Percentiles rank a stretch among this genome's conserved stretches.
Conservation (phyloP, 2,797 vertebrate genomes). For the Cyclopterus lumpus region DNA sequence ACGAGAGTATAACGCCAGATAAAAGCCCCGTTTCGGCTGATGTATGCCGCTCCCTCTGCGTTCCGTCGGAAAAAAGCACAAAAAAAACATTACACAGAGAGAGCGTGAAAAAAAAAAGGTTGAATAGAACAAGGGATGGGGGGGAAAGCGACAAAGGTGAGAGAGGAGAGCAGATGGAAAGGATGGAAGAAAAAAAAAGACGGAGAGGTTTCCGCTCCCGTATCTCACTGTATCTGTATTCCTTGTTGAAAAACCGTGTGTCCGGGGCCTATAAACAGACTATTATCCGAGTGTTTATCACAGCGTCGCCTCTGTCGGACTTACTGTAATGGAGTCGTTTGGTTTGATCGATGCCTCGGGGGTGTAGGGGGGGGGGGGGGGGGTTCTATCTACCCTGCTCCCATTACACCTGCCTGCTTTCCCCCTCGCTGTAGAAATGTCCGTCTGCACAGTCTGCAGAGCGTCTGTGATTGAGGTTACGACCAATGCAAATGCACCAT, state of each 20-base stretch:
- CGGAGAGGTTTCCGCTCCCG: conserved; percentile 57
- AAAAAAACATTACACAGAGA: conserved; percentile 66
- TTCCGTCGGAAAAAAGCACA: conserved; percentile 45
- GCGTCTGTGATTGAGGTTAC: conserved; percentile 77
- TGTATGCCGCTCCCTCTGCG: conserved; percentile 65
- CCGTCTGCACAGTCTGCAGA: conserved; percentile 66
- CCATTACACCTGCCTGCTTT: conserved; percentile 75
- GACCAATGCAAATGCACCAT: conserved; percentile 82
- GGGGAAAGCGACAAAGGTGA: conserved; percentile 59
- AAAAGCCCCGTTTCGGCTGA: conserved; percentile 70
- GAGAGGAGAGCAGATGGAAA: conserved; percentile 54
- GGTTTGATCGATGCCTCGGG: conserved; percentile 82
- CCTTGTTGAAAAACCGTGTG: conserved; percentile 78
- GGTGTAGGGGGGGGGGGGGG: conserved; percentile 64
- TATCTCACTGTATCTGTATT: conserved; percentile 78
- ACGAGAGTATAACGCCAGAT: conserved; percentile 67
- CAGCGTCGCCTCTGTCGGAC: conserved; percentile 79
- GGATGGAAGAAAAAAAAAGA: conserved; percentile 67
- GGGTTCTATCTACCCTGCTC: conserved; percentile 78
- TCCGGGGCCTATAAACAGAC: conserved; percentile 82
- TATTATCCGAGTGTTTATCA: conserved; percentile 84
- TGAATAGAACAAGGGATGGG: conserved; percentile 73
- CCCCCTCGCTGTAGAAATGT: conserved; percentile 70
- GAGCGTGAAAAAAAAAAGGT: conserved; percentile 39
- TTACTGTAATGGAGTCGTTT: conserved; percentile 85